Conservation (phyloP, 2,113 vertebrate genomes). For the Camelus dromedarius region DNA sequence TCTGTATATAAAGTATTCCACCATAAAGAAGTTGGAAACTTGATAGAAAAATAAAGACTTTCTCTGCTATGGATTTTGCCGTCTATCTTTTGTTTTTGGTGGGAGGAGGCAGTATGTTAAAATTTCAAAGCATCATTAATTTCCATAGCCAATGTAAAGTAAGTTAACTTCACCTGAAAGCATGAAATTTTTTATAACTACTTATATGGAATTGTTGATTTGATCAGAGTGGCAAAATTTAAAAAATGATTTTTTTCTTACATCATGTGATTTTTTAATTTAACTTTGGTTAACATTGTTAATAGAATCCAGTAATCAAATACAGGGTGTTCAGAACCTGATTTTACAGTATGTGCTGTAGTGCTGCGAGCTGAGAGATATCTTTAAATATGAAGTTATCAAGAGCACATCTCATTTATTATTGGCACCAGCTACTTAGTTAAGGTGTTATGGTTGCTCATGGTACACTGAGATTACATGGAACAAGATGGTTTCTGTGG, state of each 20-base stretch:
- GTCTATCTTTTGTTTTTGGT: background rate
- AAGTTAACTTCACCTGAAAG: background rate
- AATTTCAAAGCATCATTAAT: background rate
- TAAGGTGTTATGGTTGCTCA: background rate
- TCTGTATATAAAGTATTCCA: background rate
- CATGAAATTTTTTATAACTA: slow-evolving; percentile 14
- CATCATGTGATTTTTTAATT: slow-evolving; percentile 7
- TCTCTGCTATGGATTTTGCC: background rate
- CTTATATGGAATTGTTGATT: background rate
- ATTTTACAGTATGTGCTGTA: background rate
- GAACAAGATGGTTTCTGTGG: slow-evolving; percentile 47
- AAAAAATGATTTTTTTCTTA: slow-evolving; percentile 54
- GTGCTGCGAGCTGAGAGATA: background rate
- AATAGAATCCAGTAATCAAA: background rate
- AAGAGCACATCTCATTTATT: slow-evolving; percentile 55
- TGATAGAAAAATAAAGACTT: background rate
- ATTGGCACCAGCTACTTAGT: slow-evolving; percentile 55
- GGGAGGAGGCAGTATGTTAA: background rate
- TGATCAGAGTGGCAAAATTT: slow-evolving; percentile 12
- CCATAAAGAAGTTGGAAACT: background rate
- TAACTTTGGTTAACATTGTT: background rate
- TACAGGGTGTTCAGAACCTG: background rate
- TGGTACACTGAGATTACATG: background rate
- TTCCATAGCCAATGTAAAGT: background rate
- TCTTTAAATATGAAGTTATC: slow-evolving; percentile 14